These are phyloP conservation scores for Hozukius guyotensis DNA, from an alignment of 2,797 vertebrate species.

Conservation along the genomic window DNA sequence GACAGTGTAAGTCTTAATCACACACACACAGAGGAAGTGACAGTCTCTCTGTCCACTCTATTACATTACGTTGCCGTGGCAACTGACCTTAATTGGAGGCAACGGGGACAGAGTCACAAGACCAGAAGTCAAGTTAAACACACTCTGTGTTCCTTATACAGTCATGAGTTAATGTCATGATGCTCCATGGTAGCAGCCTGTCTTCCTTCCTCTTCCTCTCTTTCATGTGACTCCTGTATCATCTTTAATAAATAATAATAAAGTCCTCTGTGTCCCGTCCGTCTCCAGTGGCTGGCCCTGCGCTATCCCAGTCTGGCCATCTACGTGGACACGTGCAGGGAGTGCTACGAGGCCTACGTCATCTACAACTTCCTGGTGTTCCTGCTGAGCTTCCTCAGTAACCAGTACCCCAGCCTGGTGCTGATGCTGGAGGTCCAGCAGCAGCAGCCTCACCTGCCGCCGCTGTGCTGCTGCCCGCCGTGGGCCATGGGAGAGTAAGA, in stretches of 20 bases:
- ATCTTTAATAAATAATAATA: background rate
- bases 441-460: slow-evolving; percentile 93
- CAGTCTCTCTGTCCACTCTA: background rate
- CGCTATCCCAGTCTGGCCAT: slow-evolving; percentile 94
- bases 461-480: slow-evolving; percentile 93
- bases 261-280: too few species aligned
- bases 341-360: slow-evolving; percentile 98
- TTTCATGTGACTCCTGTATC: background rate
- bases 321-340: slow-evolving; percentile 97
- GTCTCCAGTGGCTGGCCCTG: slow-evolving; percentile 90
- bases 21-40: background rate
- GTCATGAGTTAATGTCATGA: background rate
- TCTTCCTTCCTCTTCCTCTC: background rate
- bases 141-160: background rate
- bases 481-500: slow-evolving; percentile 99
- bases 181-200: too few species aligned
- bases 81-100: background rate
- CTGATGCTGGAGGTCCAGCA: slow-evolving; percentile 96
- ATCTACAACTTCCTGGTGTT: slow-evolving; percentile 99
- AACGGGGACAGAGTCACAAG: slow-evolving; percentile 1
- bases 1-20: slow-evolving; percentile 92
- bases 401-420: slow-evolving; percentile 93
- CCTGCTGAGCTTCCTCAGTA: slow-evolving; percentile 93
- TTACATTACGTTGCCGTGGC: slow-evolving; percentile 4
- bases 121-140: background rate